These are phyloP conservation scores for Diachrysia chrysitis DNA, from an alignment of 2,888 invertebrate genomes.

Conservation along the genomic window DNA sequence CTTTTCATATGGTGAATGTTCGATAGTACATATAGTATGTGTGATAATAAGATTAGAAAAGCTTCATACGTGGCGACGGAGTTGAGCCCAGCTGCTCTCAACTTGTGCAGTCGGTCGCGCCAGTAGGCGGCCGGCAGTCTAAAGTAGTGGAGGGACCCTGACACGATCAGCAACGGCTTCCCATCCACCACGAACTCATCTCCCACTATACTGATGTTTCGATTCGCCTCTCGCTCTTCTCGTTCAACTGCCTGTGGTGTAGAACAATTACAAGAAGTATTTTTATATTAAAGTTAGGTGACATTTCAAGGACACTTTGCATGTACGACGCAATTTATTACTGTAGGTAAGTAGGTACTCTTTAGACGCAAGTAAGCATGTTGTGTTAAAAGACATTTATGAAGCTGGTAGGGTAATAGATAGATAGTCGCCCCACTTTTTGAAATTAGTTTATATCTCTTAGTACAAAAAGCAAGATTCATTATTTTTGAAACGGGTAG, in stretches of 20 bases:
- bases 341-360: too few relatives aligned
- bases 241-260: not conserved
- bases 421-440: too few relatives aligned
- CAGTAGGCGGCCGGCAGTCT: conserved; percentile 94
- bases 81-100: conserved; percentile 95
- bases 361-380: not conserved
- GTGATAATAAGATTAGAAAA: not conserved
- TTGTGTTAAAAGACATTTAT: not conserved
- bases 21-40: not conserved
- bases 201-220: conserved; percentile 76
- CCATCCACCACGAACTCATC: conserved; percentile 91
- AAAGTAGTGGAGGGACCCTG: conserved; percentile 96
- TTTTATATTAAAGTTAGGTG: too few relatives aligned
- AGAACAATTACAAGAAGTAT: not conserved
- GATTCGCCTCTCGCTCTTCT: conserved; percentile 34
- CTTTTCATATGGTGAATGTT: not conserved
- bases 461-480: too few relatives aligned
- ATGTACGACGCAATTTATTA: too few relatives aligned
- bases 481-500: too few relatives aligned
- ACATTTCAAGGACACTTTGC: too few relatives aligned
- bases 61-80: conserved; percentile 93
- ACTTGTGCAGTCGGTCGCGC: conserved; percentile 93
- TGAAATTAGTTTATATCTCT: too few relatives aligned
- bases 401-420: too few relatives aligned
- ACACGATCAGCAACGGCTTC: conserved; percentile 91